Percentiles rank a stretch among this genome's conserved stretches.
Evolutionary conservation across 2,888 invertebrate genomes (phyloP).

Genomic region (Cantharis rufa): DNA sequence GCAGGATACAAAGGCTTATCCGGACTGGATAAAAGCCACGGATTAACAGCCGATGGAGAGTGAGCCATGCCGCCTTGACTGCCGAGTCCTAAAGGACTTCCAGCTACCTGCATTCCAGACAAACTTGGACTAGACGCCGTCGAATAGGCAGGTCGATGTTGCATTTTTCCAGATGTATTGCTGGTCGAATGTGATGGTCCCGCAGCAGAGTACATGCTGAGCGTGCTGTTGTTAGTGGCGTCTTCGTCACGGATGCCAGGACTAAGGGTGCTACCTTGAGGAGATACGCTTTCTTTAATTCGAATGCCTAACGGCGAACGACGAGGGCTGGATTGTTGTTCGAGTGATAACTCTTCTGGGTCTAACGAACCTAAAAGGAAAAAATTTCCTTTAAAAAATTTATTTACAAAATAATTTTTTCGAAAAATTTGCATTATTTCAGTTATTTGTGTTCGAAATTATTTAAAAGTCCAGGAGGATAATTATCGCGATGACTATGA

Average conservation of each 20-base stretch:
- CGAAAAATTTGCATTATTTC: not conserved
- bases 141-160: constrained; percentile 70
- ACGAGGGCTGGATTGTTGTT: constrained; percentile 56
- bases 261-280: constrained; percentile 59
- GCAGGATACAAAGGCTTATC: constrained; percentile 68
- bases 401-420: not conserved
- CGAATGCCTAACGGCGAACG: constrained; percentile 52
- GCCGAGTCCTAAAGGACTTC: constrained; percentile 53
- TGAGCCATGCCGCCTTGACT: constrained; percentile 55
- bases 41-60: constrained; percentile 66
- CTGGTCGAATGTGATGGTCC: constrained; percentile 41
- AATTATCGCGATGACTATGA: not conserved
- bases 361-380: constrained; percentile 73
- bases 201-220: constrained; percentile 64
- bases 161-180: constrained; percentile 49
- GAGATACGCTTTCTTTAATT: constrained; percentile 60
- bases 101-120: constrained; percentile 51
- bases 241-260: constrained; percentile 75
- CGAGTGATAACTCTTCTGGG: constrained; percentile 77
- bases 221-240: constrained; percentile 70
- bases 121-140: constrained; percentile 64
- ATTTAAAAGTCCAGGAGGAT: not conserved
- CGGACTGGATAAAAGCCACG: constrained; percentile 74
- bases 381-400: not conserved
- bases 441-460: not conserved